Conservation (phyloP, 2,888 invertebrate genomes). For the Gnatocerus cornutus region DNA sequence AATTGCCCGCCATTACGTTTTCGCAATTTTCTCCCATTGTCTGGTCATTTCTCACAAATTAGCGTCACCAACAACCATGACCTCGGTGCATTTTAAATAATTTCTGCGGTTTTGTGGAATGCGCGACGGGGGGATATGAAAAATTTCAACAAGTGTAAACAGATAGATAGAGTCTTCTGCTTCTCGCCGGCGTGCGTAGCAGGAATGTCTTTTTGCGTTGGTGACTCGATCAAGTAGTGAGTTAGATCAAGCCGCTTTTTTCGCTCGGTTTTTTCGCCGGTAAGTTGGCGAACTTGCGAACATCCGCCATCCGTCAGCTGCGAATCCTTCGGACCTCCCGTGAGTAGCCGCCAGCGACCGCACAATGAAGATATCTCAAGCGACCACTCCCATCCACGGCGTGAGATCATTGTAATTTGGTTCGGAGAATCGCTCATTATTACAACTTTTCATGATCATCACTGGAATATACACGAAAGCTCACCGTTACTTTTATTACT, state of each 20-base stretch:
- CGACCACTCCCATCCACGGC: slow-evolving; percentile 64
- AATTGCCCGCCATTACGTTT: not conserved
- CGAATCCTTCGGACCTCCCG: slow-evolving; percentile 64
- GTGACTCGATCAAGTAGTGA: too few species aligned
- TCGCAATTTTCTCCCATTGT: slow-evolving; percentile 2
- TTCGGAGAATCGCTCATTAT: slow-evolving; percentile 65
- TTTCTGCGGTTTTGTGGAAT: slow-evolving; percentile 18
- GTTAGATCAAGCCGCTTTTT: slow-evolving; percentile 12
- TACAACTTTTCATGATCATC: slow-evolving; percentile 50
- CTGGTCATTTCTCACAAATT: slow-evolving; percentile 26
- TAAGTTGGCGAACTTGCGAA: slow-evolving; percentile 27
- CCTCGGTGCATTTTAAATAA: slow-evolving; percentile 4
- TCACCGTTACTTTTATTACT: slow-evolving; percentile 43
- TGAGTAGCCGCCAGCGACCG: slow-evolving; percentile 65
- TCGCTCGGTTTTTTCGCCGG: slow-evolving; percentile 29
- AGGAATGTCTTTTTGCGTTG: too few species aligned
- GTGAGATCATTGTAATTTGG: slow-evolving; percentile 67
- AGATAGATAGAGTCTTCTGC: too few species aligned
- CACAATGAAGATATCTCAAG: slow-evolving; percentile 68
- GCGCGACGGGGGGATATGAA: not conserved
- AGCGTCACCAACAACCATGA: slow-evolving; percentile 5
- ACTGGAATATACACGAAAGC: slow-evolving; percentile 39
- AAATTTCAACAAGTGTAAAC: too few species aligned
- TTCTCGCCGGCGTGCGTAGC: too few species aligned
- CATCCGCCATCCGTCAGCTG: slow-evolving; percentile 53